These are phyloP conservation scores for Otus sunia DNA, from an alignment of 2,113 vertebrate species.

Conservation along the genomic window DNA sequence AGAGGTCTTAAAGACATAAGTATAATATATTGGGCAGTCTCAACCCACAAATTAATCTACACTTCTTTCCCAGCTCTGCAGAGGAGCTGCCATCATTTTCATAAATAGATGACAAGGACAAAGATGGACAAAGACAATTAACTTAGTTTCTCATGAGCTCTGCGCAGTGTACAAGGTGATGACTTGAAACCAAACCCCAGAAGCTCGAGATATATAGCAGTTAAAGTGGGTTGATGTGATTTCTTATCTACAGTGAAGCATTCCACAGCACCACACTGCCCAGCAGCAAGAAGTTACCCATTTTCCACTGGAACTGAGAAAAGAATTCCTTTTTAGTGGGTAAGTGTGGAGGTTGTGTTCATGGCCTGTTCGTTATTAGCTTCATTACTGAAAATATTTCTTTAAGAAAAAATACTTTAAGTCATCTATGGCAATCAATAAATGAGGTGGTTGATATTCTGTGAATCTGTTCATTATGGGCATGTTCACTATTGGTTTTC, in stretches of 20 bases:
- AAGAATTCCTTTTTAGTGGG: not conserved
- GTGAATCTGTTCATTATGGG: not conserved
- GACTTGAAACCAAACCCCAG: slow-evolving; percentile 13
- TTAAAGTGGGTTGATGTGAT: not conserved
- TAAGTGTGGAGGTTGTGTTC: not conserved
- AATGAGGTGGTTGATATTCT: not conserved
- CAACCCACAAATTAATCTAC: not conserved
- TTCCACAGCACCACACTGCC: not conserved
- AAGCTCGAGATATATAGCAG: not conserved
- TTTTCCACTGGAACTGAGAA: not conserved
- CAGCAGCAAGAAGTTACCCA: not conserved
- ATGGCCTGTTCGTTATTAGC: not conserved
- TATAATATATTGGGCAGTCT: not conserved
- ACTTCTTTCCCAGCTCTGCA: not conserved
- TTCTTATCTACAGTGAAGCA: not conserved
- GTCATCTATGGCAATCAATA: not conserved
- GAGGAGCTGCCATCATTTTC: slow-evolving; percentile 30
- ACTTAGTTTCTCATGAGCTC: slow-evolving; percentile 13
- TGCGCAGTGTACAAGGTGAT: not conserved
- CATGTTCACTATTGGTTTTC: not conserved
- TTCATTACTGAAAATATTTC: not conserved
- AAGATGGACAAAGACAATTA: slow-evolving; percentile 52
- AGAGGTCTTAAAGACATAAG: slow-evolving; percentile 21
- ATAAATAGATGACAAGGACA: slow-evolving; percentile 48
- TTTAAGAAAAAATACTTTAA: not conserved